Conservation (phyloP, 2,113 vertebrate genomes). For the Takifugu bimaculatus region DNA sequence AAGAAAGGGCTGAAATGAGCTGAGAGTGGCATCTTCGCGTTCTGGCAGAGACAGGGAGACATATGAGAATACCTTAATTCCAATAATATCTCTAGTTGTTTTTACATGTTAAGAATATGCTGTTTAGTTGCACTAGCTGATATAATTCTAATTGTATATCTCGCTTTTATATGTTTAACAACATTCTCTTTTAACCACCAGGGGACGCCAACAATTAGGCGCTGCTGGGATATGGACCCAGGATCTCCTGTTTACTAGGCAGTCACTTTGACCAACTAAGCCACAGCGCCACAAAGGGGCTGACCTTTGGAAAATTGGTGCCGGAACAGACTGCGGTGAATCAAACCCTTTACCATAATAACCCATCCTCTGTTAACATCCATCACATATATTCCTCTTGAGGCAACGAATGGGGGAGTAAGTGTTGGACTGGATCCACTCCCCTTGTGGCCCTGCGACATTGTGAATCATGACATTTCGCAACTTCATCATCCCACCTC, state of each 20-base stretch:
- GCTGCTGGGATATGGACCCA: background rate
- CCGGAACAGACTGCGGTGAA: background rate
- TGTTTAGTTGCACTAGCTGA: too few species aligned
- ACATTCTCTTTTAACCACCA: constrained; percentile 26
- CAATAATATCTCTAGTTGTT: background rate
- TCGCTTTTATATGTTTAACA: too few species aligned
- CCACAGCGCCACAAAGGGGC: background rate
- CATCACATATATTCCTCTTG: constrained; percentile 22
- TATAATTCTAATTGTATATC: too few species aligned
- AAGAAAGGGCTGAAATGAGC: constrained; percentile 12
- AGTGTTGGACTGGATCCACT: constrained; percentile 18
- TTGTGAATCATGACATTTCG: constrained; percentile 48
- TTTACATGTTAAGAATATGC: background rate
- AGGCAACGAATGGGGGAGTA: constrained; percentile 8
- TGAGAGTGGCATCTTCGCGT: constrained; percentile 56
- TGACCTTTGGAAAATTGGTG: constrained; percentile 9
- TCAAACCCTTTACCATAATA: too few species aligned
- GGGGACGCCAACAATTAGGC: constrained; percentile 18
- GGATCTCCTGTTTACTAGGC: constrained; percentile 4
- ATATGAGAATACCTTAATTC: background rate
- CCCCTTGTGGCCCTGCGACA: constrained; percentile 11
- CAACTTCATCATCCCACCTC: constrained; percentile 12
- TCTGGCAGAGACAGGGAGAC: constrained; percentile 45
- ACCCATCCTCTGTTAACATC: constrained; percentile 5
- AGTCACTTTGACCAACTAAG: constrained; percentile 2